Evolutionary conservation across 2,797 vertebrate species (phyloP), one percentile per base, ranked within the genome.

Genomic region (Chromis chromis): DNA sequence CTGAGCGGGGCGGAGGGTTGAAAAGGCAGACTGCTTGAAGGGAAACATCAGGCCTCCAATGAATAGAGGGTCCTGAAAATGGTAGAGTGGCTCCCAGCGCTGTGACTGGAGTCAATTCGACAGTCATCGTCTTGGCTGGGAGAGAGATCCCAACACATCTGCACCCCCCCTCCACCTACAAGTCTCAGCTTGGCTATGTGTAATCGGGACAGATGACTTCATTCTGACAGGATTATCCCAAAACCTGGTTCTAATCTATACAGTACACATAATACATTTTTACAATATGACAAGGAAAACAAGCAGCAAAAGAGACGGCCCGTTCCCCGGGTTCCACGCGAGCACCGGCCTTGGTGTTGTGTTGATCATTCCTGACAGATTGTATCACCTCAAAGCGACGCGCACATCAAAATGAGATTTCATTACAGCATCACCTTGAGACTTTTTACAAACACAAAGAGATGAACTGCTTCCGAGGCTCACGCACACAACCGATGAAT

Each of bases 271-370:
- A 93, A 97, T 95, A 94, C 95, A 95, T 97, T 97, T 96, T 95
- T 96, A 97, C 94, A 96, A 95, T 94, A 95, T 97, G 96, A 98
- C 96, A 96, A 95, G 95, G 91, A 94, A 97, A 97, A 97, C 96
- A 97, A 96, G 95, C 94, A 89, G 93, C 89, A 28, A 42, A 74
- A 70, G 75, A 84, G 86, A 81, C 94, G 94, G 91, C 92, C 93
- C 78, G 90, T 95, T 95, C 93, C 94, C 86, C 91, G 90, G 93
- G 94, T 93, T 85, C 57, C 94, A 92, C 89, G 90, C 92, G 83
- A 94, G 92, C 92, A 81, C 88, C 87, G 91, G 85, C 62, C 91
- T 86, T 85, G 72, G 84, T 72, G 93, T 86, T 92, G 91, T 93
- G 95, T 94, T 96, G 96, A 96, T 96, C 94, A 95, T 95, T 95